Percentiles rank a stretch among this genome's conserved stretches.
Conservation (phyloP, 2,888 invertebrate genomes). For the Eucera pruinosa region DNA sequence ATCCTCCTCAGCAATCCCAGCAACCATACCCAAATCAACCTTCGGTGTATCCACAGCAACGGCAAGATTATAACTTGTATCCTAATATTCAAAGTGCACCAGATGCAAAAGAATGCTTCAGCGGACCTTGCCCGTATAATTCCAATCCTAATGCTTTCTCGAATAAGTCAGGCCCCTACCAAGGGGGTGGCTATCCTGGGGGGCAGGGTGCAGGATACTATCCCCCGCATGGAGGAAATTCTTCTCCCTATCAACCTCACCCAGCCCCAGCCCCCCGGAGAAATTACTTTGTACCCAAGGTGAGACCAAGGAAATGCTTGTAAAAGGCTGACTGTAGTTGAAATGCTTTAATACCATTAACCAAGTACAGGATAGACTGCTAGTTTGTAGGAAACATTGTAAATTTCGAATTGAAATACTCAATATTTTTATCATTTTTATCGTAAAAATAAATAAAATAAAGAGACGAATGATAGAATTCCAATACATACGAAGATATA, state of each 20-base stretch:
- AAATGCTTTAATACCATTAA: too few species aligned
- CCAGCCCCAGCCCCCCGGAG: constrained; percentile 78
- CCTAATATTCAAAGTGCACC: constrained; percentile 64
- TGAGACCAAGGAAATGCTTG: constrained; percentile 69
- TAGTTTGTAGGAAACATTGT: too few species aligned
- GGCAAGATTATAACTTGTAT: constrained; percentile 61
- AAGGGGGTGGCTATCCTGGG: constrained; percentile 77
- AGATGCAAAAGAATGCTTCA: constrained; percentile 53
- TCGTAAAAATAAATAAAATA: too few species aligned
- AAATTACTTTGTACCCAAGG: constrained; percentile 74
- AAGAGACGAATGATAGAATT: too few species aligned
- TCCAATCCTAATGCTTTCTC: constrained; percentile 53
- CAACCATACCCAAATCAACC: constrained; percentile 40
- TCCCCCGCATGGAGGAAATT: constrained; percentile 66
- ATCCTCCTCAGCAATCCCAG: constrained; percentile 72
- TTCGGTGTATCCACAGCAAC: constrained; percentile 47
- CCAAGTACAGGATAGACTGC: too few species aligned
- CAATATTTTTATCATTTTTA: too few species aligned
- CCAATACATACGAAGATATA: too few species aligned
- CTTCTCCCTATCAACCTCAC: constrained; percentile 55
- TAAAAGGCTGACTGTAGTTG: too few species aligned
- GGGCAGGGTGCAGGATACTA: constrained; percentile 79
- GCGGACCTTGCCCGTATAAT: constrained; percentile 38
- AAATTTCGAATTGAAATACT: too few species aligned
- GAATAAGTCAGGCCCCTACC: constrained; percentile 64